These are phyloP conservation scores for Paracanthobrama guichenoti DNA, from an alignment of 2,113 vertebrate species.

Conservation along the genomic window DNA sequence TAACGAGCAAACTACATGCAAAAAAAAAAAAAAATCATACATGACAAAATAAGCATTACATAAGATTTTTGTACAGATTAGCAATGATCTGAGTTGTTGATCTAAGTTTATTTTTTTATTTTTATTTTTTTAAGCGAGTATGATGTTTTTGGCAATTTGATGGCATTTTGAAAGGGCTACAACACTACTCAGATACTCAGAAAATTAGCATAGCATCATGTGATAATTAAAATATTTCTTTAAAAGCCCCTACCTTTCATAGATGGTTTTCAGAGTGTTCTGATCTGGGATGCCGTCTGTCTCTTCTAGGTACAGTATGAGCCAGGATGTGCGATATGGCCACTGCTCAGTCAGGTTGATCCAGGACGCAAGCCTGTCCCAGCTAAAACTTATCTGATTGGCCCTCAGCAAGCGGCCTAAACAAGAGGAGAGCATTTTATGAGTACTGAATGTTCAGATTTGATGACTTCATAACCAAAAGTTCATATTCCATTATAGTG, in stretches of 20 bases:
- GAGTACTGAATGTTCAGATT: background rate
- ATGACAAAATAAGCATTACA: background rate
- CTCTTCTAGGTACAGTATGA: slow-evolving; percentile 93
- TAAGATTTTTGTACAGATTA: background rate
- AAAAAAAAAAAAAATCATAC: background rate
- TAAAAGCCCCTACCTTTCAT: slow-evolving; percentile 82
- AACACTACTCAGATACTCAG: background rate
- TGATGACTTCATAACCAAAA: background rate
- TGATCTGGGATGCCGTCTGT: slow-evolving; percentile 89
- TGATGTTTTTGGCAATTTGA: background rate
- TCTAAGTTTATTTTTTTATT: too few relatives aligned
- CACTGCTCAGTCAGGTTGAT: slow-evolving; percentile 99
- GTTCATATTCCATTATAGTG: background rate
- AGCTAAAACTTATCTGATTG: slow-evolving; percentile 96
- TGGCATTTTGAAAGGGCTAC: background rate
- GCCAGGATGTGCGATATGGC: slow-evolving; percentile 97
- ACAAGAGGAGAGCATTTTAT: slow-evolving; percentile 6
- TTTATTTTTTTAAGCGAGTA: too few relatives aligned
- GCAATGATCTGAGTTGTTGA: background rate
- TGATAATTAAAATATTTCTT: background rate
- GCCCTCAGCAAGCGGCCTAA: slow-evolving; percentile 90
- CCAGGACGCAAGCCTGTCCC: slow-evolving; percentile 97
- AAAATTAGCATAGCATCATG: background rate
- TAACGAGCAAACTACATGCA: slow-evolving; percentile 5
- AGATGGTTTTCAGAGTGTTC: slow-evolving; percentile 88